Base-by-base conservation (phyloP, 2,888 invertebrate genomes). In the Lasiommata megera region DNA sequence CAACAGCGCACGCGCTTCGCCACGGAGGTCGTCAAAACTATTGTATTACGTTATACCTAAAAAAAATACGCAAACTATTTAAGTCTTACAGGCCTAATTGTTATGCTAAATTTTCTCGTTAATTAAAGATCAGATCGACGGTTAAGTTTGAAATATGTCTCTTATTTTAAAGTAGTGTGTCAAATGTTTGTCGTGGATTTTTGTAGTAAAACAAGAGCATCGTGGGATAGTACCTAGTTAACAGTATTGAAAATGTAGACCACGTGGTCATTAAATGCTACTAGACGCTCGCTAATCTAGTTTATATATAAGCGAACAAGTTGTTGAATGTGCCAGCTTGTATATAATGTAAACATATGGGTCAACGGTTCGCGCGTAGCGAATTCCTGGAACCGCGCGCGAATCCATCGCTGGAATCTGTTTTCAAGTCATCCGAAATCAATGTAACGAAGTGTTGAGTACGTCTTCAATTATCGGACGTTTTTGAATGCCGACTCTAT, bases 321-420 rank as follows among this genome's bases (percentile, higher is more conserved):
- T 43, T 48, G 41, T 40, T 41, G 9, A 38, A 34, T 40, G 43
- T 28, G 50, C 52, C 11, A 29, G 38, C 28, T n/a, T 40, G 52
- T 60, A 46, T 47, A 60, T 64, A 74, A 76, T 67, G 70, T 83
- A 84, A 84, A 84, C 84, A 83, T 56, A 65, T 71, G 66, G 84
- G 84, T 84, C 84, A 84, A 83, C 68, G 84, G 69, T 78, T 84
- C 77, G 77, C 79, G 61, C 61, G 67, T 62, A 36, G 29, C 57
- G 62, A 66, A 72, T 82, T 81, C 81, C 67, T 69, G 68, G 82
- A 82, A 82, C 63, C 67, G 63, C 64, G 69, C 67, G 71, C 60
- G 56, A 60, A 63, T 56, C 56, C 60, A 63, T 64, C 61, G 61
- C 65, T 57, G 54, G 51, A 67, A 65, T 67, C 65, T 68, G 71